Conservation (phyloP, 37 sponge, comb jelly and placozoan genomes). For the Crambe crambe region DNA sequence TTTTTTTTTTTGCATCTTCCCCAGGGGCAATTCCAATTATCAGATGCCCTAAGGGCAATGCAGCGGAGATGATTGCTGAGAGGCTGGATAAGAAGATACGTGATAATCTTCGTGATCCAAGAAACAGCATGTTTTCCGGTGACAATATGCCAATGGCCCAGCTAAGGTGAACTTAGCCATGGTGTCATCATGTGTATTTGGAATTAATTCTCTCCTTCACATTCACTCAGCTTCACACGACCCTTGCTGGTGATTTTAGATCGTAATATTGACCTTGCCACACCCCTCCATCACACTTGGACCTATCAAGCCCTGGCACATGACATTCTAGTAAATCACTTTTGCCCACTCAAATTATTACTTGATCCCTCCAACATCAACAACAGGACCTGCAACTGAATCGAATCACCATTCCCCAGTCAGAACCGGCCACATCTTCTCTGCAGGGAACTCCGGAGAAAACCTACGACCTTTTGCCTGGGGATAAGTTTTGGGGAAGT, state of each 20-base stretch:
- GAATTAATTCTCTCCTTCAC: neutral
- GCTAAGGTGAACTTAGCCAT: conserved; percentile 55
- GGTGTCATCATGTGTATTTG: neutral
- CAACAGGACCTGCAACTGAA: conserved; percentile 79
- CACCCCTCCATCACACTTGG: conserved; percentile 99
- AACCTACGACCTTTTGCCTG: conserved; percentile 69
- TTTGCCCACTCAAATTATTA: too few relatives aligned
- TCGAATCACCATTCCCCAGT: conserved; percentile 57
- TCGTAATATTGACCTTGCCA: conserved; percentile 91
- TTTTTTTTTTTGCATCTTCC: neutral
- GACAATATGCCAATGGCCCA: conserved; percentile 72
- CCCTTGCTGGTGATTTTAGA: conserved; percentile 96
- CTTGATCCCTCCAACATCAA: neutral
- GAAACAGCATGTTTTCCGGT: conserved; percentile 84
- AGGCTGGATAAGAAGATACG: conserved; percentile 86
- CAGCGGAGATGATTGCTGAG: conserved; percentile 96
- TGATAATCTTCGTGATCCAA: conserved; percentile 89
- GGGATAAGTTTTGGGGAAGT: conserved; percentile 76
- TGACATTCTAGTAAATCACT: conserved; percentile 76
- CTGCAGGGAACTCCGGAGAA: neutral
- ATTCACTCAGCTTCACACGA: conserved; percentile 76
- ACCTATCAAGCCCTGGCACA: conserved; percentile 97
- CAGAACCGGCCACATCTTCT: neutral
- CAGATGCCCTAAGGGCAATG: conserved; percentile 96
- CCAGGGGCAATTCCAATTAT: conserved; percentile 91